Base-by-base conservation (phyloP, 1,140 invertebrate species). In the Spodoptera frugiperda region DNA sequence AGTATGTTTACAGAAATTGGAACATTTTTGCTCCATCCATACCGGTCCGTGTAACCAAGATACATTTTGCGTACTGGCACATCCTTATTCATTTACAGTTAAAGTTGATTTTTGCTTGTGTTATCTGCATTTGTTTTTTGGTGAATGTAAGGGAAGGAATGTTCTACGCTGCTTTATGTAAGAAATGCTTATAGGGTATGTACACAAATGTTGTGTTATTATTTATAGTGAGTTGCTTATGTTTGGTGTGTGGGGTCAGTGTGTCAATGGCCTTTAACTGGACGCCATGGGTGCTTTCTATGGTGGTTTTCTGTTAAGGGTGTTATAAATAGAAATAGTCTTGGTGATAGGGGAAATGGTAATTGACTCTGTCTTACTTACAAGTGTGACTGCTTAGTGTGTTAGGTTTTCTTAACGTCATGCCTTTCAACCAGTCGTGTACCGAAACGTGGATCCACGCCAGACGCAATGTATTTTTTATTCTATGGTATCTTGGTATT, bases 1-100 rank as follows among this genome's bases (percentile, higher is more conserved):
- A 65, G 48, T 65, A 39, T 65, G 61, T 65, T 65, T 65, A 10
- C 61, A 48, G 61, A 65, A 65, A 65, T 65, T 48, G 17, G 61
- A 65, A 65, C 48, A 65, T 48, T 65, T 65, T 65, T 63, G 17
- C 59, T 63, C 12, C 5, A 46, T 48, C 39, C 61, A n/a, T 14
- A 65, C 3, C 61, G 39, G 3, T 46, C 30, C 10, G 8, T 46
- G 17, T 10, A 11, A 21, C 1, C 61, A 25, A 65, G 21, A 11
- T 21, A 48, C 46, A 1, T 15, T 21, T 48, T 65, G 19, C 61
- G 17, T 39, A 3, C 46, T n/a, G 11, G 25, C n/a, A 14, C 6
- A 12, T 1, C 15, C 0, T 48, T 4, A 25, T 6, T 48, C 1
- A 3, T 6, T 14, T 48, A 9, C 49, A n/a, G 11, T n/a, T 46